Base-by-base conservation (phyloP, 1,140 invertebrate species). In the Matsumurasca onukii region DNA sequence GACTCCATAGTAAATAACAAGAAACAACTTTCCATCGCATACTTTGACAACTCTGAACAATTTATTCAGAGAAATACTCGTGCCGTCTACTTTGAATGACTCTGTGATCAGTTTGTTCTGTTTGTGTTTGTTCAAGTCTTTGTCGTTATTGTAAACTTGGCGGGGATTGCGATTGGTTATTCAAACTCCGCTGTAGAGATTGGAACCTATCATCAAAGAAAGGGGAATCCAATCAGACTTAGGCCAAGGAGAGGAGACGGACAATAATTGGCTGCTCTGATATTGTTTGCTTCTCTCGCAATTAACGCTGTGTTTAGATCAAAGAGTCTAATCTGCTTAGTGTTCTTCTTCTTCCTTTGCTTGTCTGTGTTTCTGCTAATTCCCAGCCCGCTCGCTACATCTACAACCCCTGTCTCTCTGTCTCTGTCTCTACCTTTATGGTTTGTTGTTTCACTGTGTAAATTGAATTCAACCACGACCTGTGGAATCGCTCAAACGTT, bases 141-240 rank as follows among this genome's bases (percentile, higher is more conserved):
- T 39, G 34, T 39, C 34, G 34, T 39, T 39, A 39, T 39, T 39
- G 34, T 39, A 39, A 39, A 39, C 34, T n/a, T n/a, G n/a, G n/a
- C n/a, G n/a, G 34, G 34, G 17, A 39, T 17, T 9, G 34, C 34
- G 34, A 39, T 39, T 39, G 34, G 34, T 39, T 39, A 39, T 39
- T 39, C 34, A 39, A 39, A 39, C 5, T n/a, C n/a, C n/a, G 34
- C 5, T 39, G 5, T 17, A 39, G 17, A 39, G 34, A 39, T 39
- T 39, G 34, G 34, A 39, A 39, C 34, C 5, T 39, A 5, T 39
- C 34, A 39, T 39, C 34, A 39, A 39, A 39, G 34, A 39, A 5
- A 39, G 34, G 17, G 34, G 34, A 17, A 39, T 39, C 34, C 34
- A 39, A 39, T 39, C 34, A 39, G 34, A 39, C 5, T 17, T 5